Evolutionary conservation across 2,113 vertebrate genomes (phyloP), one percentile per base, ranked within the genome.

Genomic region (Eudyptes chrysolophus): DNA sequence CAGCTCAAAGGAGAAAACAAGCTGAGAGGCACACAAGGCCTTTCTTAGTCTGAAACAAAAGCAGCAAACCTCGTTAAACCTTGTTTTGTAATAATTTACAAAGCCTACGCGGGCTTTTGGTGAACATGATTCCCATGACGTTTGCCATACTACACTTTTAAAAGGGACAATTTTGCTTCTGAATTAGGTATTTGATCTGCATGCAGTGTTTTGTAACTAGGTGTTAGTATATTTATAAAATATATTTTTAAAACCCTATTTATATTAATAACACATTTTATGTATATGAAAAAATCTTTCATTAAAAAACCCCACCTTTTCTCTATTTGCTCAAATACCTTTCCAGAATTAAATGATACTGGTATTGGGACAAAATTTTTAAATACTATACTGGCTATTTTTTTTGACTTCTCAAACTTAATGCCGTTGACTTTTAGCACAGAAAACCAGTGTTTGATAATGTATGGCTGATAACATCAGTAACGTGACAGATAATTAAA

Each of bases 1-100:
- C 75, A 68, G 76, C 89, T 79, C 80, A 18, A 62, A 81, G 87
- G 25, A 82, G 81, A 84, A 95, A 94, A 95, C 84, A 96, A 89
- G 84, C 89, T 76, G 61, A 79, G 70, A 46, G 61, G 44, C 95
- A 94, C 87, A 97, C 89, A 95, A 54, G 54, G 71, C 61, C 66
- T 54, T 85, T 92, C 82, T 93, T 40, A 82, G 65, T 34, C n/a
- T 40, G 66, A 80, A 81, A 81, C 74, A 76, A 90, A 93, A 72
- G 92, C 84, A 76, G 70, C 49, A 87, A 90, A 89, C 70, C 70
- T 91, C 48, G 2, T 72, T 92, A 65, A 91, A 76, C 36, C 21
- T 32, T 61, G 77, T 54, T 96, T 89, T 83, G 69, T 84, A 38
- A 29, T 60, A 40, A 49, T 71, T 82, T 57, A 25, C 69, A 78